Evolutionary conservation across 1,140 invertebrate species (phyloP), one percentile per base, ranked within the genome.

Genomic region (Drosophila watanabei): DNA sequence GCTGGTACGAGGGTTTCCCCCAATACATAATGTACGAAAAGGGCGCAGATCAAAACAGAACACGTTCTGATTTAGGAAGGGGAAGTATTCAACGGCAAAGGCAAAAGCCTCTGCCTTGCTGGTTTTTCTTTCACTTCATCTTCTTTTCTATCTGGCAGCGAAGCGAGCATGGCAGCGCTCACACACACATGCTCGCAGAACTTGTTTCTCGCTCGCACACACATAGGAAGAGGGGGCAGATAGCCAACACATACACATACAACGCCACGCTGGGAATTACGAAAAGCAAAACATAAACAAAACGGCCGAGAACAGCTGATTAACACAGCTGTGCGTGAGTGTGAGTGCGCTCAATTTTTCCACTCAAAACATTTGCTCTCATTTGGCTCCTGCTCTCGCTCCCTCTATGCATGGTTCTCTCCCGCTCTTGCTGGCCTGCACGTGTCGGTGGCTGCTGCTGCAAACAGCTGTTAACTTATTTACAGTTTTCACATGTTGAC

Each of bases 261-360:
- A 35, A 8, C 14, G 39, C 52, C 62, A 35, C 39, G 57, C 37
- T 65, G 65, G 66, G 58, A 79, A 85, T 88, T 87, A 90, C 82
- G 86, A 90, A 90, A 77, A 90, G 48, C 86, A 82, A 90, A 90
- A 90, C 79, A 90, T 90, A 90, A 90, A 90, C 86, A 90, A 90
- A 88, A 90, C 86, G 39, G 69, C 65, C 51, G 68, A 90, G 75
- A 90, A 90, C 86, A 90, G 86, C 86, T 90, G 86, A 90, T 90
- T 75, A 82, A 46, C 65, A 43, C 81, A 90, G 85, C 85, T 90
- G 86, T 84, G 81, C 66, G 65, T 56, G 73, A 84, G 78, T 66
- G 62, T 65, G 59, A 46, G 45, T 59, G 60, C 43, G 58, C 54
- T 58, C 28, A 48, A 49, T 45, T 60, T 82, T 80, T 9, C 5